Evolutionary conservation across 2,888 invertebrate genomes (phyloP).

Genomic region (Habrosyne pyritoides): DNA sequence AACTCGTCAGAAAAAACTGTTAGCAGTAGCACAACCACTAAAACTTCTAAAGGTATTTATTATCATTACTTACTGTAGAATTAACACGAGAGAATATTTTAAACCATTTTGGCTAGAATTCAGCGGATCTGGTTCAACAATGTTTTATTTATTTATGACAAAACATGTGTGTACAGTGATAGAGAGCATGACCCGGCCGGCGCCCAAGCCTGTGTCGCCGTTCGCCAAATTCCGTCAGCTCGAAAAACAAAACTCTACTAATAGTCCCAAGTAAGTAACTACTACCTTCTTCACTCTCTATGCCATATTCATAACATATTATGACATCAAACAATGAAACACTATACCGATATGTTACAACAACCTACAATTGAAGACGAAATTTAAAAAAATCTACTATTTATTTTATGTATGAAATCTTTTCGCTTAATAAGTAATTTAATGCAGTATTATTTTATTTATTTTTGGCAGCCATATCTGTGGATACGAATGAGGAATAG

Average conservation of each 20-base stretch:
- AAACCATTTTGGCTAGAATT: no score
- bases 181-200: conserved; percentile 77
- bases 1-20: conserved; percentile 82
- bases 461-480: conserved; percentile 72
- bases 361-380: conserved; percentile 17
- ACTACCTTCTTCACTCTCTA: conserved; percentile 16
- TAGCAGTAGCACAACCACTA: conserved; percentile 84
- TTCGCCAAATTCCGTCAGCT: conserved; percentile 96
- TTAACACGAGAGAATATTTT: no score
- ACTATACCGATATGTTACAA: conserved; percentile 14
- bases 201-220: conserved; percentile 90
- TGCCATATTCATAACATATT: conserved; percentile 10
- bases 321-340: conserved; percentile 15
- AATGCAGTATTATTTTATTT: conserved; percentile 67
- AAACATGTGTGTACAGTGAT: conserved; percentile 67
- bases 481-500: conserved; percentile 72
- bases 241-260: conserved; percentile 92
- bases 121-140: not conserved
- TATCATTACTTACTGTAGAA: no score
- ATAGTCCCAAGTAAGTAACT: conserved; percentile 89
- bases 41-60: conserved; percentile 82
- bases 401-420: conserved; percentile 50
- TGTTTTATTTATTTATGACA: not conserved
- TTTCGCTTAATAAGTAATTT: conserved; percentile 59
- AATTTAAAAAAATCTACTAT: conserved; percentile 19